Evolutionary conservation across 2,113 vertebrate genomes (phyloP), one percentile per base, ranked within the genome.

Genomic region (Corythaeola cristata): DNA sequence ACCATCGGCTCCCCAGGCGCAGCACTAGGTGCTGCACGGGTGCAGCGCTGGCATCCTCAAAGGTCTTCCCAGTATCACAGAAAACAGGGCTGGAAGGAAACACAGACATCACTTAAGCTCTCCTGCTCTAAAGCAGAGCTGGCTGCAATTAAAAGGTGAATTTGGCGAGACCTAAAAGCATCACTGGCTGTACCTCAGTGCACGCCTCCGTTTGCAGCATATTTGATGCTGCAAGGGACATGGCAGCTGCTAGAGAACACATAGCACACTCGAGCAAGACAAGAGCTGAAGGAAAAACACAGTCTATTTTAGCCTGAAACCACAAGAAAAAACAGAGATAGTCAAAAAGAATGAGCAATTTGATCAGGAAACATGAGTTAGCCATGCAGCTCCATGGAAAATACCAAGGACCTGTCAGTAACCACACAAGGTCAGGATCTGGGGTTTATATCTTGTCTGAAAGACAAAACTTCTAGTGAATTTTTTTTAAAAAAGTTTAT

Each of bases 321-420:
- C 82, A 77, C 5, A 45, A 88, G 87, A 64, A 63, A 92, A 92
- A 95, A 94, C 18, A 72, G 53, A 72, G 90, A 87, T 92, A 85
- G 83, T 68, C 1, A 84, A 94, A 76, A 91, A 88, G 81, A 88
- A 91, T 50, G 84, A 91, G 83, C 72, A 83, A 82, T 83, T 60
- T 92, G 82, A 87, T 93, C 73, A 91, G 90, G 83, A 91, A 77
- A 74, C 64, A 81, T 33, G 84, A 88, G 86, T 35, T 90, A 94
- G 74, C 49, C 76, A 14, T 35, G 79, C 71, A 92, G 76, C 33
- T 93, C 64, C 78, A 37, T 69, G 64, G 89, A 96, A 95, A 96
- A 87, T 49, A 91, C 32, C 22, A 47, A 68, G 44, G 84, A 82
- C 45, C 77, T 82, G 55, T 95, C 85, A 77, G 63, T 60, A 90